Percentiles rank a stretch among this genome's conserved stretches.
Conservation (phyloP, 2,113 vertebrate genomes). For the Sylvilagus bachmani region DNA sequence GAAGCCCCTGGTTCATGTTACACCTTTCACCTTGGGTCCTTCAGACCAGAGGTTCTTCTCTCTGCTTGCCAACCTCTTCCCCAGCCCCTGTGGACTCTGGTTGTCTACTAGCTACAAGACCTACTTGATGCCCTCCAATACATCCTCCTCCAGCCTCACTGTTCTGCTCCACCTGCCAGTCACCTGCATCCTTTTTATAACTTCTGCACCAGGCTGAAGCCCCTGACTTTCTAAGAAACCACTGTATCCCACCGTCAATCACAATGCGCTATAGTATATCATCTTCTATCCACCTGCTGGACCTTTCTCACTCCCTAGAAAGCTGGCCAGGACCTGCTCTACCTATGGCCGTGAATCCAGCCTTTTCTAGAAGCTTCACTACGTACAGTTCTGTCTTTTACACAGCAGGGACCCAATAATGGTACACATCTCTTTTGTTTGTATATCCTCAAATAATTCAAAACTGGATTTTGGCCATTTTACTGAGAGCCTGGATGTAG, state of each 20-base stretch:
- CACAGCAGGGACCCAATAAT: background rate
- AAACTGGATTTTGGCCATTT: background rate
- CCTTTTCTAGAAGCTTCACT: background rate
- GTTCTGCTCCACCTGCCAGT: background rate
- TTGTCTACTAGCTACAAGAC: background rate
- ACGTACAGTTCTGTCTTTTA: background rate
- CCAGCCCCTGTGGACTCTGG: background rate
- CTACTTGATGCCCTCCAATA: background rate
- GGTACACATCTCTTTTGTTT: background rate
- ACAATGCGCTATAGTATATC: background rate
- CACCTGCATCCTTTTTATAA: background rate
- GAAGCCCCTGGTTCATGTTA: background rate
- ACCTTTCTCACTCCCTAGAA: background rate
- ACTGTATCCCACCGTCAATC: background rate
- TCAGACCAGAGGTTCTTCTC: background rate
- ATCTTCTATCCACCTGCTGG: background rate
- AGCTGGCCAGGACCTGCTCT: background rate
- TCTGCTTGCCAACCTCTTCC: background rate
- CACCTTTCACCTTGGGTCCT: background rate
- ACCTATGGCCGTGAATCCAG: background rate
- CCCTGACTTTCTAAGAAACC: conserved; percentile 33
- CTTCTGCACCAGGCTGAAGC: background rate
- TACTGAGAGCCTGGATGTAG: background rate
- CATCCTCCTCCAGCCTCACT: background rate
- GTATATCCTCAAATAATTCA: conserved; percentile 30